Conservation (phyloP, 1,140 invertebrate genomes). For the Drosophila biarmipes region DNA sequence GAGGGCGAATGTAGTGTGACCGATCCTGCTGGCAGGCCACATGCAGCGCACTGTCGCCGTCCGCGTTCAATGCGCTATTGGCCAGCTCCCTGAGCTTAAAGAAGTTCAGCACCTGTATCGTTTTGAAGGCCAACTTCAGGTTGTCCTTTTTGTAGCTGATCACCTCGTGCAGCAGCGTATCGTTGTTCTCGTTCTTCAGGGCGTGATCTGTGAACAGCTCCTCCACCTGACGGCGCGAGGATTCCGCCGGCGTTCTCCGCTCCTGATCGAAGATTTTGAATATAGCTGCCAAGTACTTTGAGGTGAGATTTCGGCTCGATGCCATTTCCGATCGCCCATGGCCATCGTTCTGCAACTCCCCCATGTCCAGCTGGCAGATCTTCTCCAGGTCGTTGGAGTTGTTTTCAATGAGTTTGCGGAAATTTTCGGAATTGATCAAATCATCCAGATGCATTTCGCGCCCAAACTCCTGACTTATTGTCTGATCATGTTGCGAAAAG, state of each 20-base stretch:
- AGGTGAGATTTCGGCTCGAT: conserved; percentile 6
- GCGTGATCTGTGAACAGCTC: conserved; percentile 62
- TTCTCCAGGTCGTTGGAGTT: conserved; percentile 45
- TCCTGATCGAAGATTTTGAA: conserved; percentile 58
- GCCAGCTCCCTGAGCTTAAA: conserved; percentile 72
- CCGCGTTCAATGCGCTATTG: conserved; percentile 58
- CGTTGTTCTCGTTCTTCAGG: conserved; percentile 60
- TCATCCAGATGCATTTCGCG: conserved; percentile 45
- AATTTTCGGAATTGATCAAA: conserved; percentile 27
- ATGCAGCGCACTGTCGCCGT: conserved; percentile 85
- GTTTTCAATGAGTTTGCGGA: conserved; percentile 31
- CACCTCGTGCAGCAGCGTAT: conserved; percentile 74
- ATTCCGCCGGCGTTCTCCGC: conserved; percentile 18
- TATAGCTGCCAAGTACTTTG: conserved; percentile 48
- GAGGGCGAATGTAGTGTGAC: conserved; percentile 73
- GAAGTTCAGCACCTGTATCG: conserved; percentile 61
- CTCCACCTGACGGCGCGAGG: conserved; percentile 33
- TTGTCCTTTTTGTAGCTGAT: conserved; percentile 67
- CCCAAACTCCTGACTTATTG: conserved; percentile 72
- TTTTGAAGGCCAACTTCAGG: conserved; percentile 59
- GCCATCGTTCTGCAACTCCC: conserved; percentile 33
- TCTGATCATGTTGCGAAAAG: conserved; percentile 53
- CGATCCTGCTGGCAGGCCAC: conserved; percentile 85
- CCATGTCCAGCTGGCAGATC: conserved; percentile 45
- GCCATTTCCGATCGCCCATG: conserved; percentile 2